Evolutionary conservation across 2,113 vertebrate species (phyloP).

Genomic region (Tragelaphus buxtoni): DNA sequence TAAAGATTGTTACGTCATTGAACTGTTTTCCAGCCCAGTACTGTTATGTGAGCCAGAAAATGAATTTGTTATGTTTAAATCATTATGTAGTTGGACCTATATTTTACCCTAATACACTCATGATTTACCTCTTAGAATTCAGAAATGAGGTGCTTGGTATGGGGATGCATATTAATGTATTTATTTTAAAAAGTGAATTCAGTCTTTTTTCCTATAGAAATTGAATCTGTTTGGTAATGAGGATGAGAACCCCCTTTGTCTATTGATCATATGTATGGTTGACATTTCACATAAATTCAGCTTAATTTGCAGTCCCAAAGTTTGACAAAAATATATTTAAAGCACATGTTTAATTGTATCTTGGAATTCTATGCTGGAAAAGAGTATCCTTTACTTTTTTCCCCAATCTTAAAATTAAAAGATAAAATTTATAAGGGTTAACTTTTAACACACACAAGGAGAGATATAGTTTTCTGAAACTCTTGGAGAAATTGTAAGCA

Average conservation of each 20-base stretch:
- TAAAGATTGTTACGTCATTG: background rate
- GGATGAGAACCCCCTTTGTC: background rate
- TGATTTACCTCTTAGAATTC: constrained; percentile 13
- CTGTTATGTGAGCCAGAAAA: background rate
- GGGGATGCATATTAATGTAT: background rate
- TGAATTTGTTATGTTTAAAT: background rate
- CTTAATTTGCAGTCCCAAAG: background rate
- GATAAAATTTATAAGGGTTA: background rate
- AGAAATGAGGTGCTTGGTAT: background rate
- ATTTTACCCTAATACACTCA: background rate
- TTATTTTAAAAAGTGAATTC: constrained; percentile 3
- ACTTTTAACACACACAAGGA: background rate
- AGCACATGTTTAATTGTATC: background rate
- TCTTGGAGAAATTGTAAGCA: constrained; percentile 3
- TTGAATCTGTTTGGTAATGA: background rate
- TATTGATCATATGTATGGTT: background rate
- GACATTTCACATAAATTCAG: background rate
- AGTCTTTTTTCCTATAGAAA: constrained; percentile 4
- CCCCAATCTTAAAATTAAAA: background rate
- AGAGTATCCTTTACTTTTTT: background rate
- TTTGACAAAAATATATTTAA: constrained; percentile 12
- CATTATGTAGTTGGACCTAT: background rate
- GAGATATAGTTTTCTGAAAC: background rate
- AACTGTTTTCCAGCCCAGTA: background rate
- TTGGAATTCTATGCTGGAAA: background rate